A percentile compares a stretch with the other conserved stretches of the same genome.
These are phyloP conservation scores for Vidua chalybeata DNA, from an alignment of 2,113 vertebrate genomes.

Conservation along the genomic window DNA sequence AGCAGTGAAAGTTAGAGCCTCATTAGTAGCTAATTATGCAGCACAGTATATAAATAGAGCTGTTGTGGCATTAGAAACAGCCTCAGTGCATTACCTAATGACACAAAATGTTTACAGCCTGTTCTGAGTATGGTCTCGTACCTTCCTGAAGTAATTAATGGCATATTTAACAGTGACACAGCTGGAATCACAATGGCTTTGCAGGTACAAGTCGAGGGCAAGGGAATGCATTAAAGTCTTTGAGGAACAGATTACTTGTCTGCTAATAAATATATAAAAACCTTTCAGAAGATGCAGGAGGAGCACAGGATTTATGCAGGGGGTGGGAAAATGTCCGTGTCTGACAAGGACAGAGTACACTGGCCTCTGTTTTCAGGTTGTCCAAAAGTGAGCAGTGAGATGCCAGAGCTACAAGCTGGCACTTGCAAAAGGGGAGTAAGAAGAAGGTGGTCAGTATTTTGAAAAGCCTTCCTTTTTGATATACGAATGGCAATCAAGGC, in stretches of 20 bases:
- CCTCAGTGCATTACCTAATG: constrained; percentile 40
- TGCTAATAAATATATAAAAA: not conserved
- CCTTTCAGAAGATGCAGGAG: not conserved
- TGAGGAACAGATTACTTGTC: not conserved
- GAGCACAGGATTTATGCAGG: not conserved
- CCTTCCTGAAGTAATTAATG: constrained; percentile 58
- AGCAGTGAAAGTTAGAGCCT: constrained; percentile 58
- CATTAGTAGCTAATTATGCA: constrained; percentile 71
- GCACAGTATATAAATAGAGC: constrained; percentile 67
- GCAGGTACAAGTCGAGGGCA: constrained; percentile 17
- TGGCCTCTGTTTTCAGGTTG: not conserved
- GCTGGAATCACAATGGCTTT: constrained; percentile 23
- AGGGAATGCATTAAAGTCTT: not conserved
- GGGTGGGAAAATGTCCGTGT: not conserved
- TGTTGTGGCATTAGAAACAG: constrained; percentile 49
- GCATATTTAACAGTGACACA: constrained; percentile 29
- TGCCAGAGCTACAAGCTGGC: not conserved
- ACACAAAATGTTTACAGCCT: constrained; percentile 61
- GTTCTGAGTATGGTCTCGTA: constrained; percentile 11
- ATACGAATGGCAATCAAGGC: not conserved
- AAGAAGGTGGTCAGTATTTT: not conserved
- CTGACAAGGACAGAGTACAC: not conserved
- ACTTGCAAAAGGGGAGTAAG: not conserved
- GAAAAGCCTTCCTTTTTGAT: not conserved
- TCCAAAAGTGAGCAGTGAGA: not conserved